Conservation (phyloP, 1,140 invertebrate genomes). For the Chionoecetes opilio region DNA sequence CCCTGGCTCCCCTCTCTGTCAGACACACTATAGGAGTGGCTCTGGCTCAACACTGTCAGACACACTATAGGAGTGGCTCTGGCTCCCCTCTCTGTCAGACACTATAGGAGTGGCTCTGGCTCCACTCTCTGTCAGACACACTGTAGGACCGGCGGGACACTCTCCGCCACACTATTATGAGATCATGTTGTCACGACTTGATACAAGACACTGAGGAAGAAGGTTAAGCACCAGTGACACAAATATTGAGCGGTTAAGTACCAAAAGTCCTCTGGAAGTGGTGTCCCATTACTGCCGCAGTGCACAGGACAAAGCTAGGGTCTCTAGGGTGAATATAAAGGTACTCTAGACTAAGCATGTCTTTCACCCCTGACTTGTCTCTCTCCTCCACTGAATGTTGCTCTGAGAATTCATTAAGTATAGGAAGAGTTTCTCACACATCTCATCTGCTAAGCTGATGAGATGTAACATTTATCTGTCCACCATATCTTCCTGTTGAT, state of each 20-base stretch:
- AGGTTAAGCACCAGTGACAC: conserved; percentile 17
- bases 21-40: background rate
- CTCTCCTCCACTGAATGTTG: background rate
- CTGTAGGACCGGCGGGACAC: too few relatives aligned
- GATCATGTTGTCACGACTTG: conserved; percentile 18
- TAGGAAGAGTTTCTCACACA: background rate
- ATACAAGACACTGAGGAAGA: conserved; percentile 10
- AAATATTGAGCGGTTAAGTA: background rate
- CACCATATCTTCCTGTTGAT: too few relatives aligned
- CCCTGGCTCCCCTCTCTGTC: too few relatives aligned
- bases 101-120: too few relatives aligned
- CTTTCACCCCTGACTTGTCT: background rate
- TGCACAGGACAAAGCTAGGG: too few relatives aligned
- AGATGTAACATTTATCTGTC: background rate
- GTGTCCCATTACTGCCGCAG: background rate
- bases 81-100: too few relatives aligned
- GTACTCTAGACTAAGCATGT: too few relatives aligned
- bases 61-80: too few relatives aligned
- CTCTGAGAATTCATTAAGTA: too few relatives aligned
- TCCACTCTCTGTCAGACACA: too few relatives aligned
- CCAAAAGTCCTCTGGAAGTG: conserved; percentile 18
- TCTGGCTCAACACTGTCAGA: background rate
- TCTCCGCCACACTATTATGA: background rate
- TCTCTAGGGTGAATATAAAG: too few relatives aligned
- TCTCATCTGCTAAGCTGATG: background rate